Conservation (phyloP, 2,797 vertebrate genomes). For the Denticeps clupeoides region DNA sequence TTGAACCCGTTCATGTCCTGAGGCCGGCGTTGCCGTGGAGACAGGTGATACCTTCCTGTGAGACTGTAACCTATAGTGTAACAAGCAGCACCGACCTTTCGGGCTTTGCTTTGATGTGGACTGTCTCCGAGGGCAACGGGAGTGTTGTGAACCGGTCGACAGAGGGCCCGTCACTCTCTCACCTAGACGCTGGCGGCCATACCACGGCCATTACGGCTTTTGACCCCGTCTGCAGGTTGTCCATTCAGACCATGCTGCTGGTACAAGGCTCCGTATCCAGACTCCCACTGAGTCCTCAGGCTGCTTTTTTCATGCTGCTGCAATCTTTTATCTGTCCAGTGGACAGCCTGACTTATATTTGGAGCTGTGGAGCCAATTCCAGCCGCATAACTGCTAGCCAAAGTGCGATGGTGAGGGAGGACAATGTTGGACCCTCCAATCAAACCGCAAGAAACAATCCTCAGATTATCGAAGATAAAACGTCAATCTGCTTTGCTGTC, state of each 20-base stretch:
- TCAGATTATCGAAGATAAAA: no score
- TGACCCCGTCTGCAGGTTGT: slow-evolving; percentile 29
- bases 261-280: slow-evolving; percentile 20
- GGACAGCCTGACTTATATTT: neutral
- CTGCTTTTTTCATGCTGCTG: neutral
- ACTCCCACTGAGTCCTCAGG: neutral
- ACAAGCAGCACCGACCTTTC: neutral
- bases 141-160: slow-evolving; percentile 25
- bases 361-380: neutral
- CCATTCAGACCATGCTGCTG: slow-evolving; percentile 24
- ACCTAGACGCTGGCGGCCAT: slow-evolving; percentile 24
- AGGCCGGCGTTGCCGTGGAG: slow-evolving; percentile 19
- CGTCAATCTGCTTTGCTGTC: no score
- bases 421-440: no score
- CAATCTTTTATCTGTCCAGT: neutral
- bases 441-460: no score
- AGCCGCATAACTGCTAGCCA: no score
- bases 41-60: slow-evolving; percentile 8
- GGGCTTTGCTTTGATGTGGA: slow-evolving; percentile 21
- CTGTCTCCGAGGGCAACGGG: slow-evolving; percentile 18
- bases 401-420: no score
- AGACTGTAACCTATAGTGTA: slow-evolving; percentile 23
- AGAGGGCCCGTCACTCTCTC: slow-evolving; percentile 24
- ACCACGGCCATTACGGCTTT: slow-evolving; percentile 26
- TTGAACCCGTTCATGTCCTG: slow-evolving; percentile 15